Evolutionary conservation across 2,797 vertebrate genomes (phyloP).

Genomic region (Macropodus opercularis): DNA sequence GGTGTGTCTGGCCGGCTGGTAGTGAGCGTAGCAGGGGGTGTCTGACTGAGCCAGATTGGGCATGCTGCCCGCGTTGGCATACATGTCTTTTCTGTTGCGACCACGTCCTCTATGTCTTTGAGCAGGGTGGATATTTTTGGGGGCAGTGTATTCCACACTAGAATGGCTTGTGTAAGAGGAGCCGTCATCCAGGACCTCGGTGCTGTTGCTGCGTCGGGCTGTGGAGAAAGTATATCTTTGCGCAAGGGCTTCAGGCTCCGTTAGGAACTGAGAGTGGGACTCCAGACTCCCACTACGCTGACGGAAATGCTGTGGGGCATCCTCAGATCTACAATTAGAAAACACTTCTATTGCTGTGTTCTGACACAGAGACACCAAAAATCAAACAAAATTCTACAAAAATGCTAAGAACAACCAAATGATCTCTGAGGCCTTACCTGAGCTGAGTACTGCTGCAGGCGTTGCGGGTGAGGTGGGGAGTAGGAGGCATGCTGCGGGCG

Average conservation of each 20-base stretch:
- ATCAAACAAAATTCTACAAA: neutral
- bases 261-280: slow-evolving; percentile 87
- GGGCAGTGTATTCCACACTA: slow-evolving; percentile 86
- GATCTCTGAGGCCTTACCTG: slow-evolving; percentile 75
- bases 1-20: slow-evolving; percentile 82
- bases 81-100: slow-evolving; percentile 84
- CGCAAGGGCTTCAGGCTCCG: slow-evolving; percentile 76
- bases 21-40: slow-evolving; percentile 75
- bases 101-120: slow-evolving; percentile 85
- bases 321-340: slow-evolving; percentile 80
- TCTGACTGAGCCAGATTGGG: slow-evolving; percentile 93
- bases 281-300: slow-evolving; percentile 95
- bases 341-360: neutral
- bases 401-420: neutral
- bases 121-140: slow-evolving; percentile 78
- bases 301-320: slow-evolving; percentile 84
- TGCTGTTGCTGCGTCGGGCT: slow-evolving; percentile 91
- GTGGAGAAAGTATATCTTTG: slow-evolving; percentile 79
- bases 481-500: slow-evolving; percentile 93
- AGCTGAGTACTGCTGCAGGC: slow-evolving; percentile 96
- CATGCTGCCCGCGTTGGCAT: slow-evolving; percentile 94
- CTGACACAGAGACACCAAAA: neutral
- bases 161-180: slow-evolving; percentile 98
- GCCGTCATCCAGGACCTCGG: slow-evolving; percentile 92
- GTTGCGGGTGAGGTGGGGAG: slow-evolving; percentile 91